Conservation (phyloP, 2,797 vertebrate genomes). For the Sciurus carolinensis region DNA sequence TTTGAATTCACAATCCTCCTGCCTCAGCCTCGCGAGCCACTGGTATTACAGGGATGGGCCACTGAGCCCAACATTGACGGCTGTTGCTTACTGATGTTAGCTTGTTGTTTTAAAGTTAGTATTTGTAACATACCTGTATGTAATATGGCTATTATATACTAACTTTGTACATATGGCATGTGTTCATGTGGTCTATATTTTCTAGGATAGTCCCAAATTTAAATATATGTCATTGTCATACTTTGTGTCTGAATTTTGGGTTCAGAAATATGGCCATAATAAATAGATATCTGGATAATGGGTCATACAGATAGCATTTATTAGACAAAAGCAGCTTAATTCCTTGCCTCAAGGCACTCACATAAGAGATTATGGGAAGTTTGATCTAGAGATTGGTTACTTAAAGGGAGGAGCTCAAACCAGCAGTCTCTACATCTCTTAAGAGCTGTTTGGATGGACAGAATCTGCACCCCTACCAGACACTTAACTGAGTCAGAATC, state of each 20-base stretch:
- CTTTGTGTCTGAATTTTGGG: background rate
- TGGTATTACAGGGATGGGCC: too few relatives aligned
- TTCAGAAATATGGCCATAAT: constrained; percentile 7
- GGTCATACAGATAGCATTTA: background rate
- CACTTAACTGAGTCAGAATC: background rate
- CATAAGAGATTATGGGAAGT: background rate
- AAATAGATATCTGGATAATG: background rate
- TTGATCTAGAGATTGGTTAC: background rate
- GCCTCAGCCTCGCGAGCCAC: too few relatives aligned
- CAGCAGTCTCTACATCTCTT: background rate
- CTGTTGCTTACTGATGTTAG: constrained; percentile 2
- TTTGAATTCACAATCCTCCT: too few relatives aligned
- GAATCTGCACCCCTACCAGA: background rate
- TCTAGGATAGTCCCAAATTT: background rate
- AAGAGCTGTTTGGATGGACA: background rate
- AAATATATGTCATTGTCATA: background rate
- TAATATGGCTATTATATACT: background rate
- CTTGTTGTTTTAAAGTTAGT: constrained; percentile 55
- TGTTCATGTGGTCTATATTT: background rate
- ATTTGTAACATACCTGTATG: background rate
- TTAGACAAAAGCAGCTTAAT: background rate
- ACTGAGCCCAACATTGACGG: too few relatives aligned
- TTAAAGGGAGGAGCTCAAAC: background rate
- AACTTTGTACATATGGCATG: background rate
- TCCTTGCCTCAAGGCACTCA: background rate